Evolutionary conservation across 2,113 vertebrate species (phyloP), one percentile per base, ranked within the genome.

Genomic region (Passer montanus): DNA sequence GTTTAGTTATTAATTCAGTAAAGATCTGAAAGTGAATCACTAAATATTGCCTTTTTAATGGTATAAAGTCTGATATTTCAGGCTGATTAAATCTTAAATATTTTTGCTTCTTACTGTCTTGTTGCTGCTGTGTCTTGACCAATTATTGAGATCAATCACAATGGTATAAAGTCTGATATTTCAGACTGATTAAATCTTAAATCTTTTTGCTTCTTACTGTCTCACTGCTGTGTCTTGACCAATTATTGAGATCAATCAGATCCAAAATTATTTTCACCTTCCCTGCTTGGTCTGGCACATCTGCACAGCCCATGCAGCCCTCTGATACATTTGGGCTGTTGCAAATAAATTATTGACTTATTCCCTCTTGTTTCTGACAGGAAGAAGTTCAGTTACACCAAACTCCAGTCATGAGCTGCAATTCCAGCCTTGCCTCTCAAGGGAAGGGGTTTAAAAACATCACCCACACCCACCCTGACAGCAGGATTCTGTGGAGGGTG

Each of bases 291-390:
- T 64, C 21, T 76, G 59, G 27, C 33, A 31, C 37, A 60, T 3
- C 91, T 92, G 37, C 27, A 19, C 1, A 27, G 58, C 41, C 52
- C 58, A 31, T 3, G 3, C 20, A 86, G 31, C 46, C 27, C 58
- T 28, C 59, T 83, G 59, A 23, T 39, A 15, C 11, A 3, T 59
- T 46, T 49, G 63, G 22, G 64, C 11, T 9, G 31, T 7, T 69
- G 75, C 10, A 39, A 14, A 10, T 0, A 41, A 22, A 10, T 0
- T 0, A 30, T 33, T 39, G 19, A 10, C 6, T 88, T 30, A 35
- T 24, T 62, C 20, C 23, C 8, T 58, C 46, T 35, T 5, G 15
- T 50, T 12, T 10, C 27, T 72, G 37, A 13, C 52, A 53, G 28
- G 31, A 43, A 53, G 41, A 30, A 69, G 28, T 35, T 80, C 35